phyloP scores from a whole-genome alignment of 2,888 invertebrate genomes.

The Slavum lentiscoides region DNA sequence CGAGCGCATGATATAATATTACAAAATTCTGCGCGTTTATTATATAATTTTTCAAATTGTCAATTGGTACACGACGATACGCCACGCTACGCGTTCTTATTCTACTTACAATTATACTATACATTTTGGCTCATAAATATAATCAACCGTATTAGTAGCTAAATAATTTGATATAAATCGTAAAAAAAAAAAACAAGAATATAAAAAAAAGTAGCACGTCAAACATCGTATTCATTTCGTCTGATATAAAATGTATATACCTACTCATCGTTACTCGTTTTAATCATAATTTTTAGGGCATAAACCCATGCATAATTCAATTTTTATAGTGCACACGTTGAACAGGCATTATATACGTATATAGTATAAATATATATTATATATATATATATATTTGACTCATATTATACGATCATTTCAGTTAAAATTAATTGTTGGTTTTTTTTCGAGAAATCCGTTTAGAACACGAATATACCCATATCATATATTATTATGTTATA shows the following conservation, averaged over 20 bases:
- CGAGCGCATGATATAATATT: neutral
- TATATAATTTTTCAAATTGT: neutral
- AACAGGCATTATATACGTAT: neutral
- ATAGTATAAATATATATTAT: neutral
- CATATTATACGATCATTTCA: neutral
- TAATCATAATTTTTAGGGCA: neutral
- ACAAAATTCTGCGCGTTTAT: neutral
- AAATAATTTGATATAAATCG: neutral
- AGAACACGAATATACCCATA: neutral
- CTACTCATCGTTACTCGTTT: neutral
- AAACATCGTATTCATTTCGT: neutral
- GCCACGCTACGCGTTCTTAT: no score
- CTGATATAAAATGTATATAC: neutral
- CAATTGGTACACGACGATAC: no score
- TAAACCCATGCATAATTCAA: constrained; percentile 2
- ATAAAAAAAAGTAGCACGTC: constrained; percentile 25
- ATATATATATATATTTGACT: neutral
- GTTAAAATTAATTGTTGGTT: neutral
- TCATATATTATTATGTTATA: neutral
- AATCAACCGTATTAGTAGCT: neutral
- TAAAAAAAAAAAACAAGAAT: neutral
- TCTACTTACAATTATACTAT: no score
- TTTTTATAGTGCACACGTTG: neutral
- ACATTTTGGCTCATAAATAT: no score
- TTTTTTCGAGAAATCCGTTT: neutral